These are phyloP conservation scores for Philereme transversata DNA, from an alignment of 2,888 invertebrate species.

Conservation along the genomic window DNA sequence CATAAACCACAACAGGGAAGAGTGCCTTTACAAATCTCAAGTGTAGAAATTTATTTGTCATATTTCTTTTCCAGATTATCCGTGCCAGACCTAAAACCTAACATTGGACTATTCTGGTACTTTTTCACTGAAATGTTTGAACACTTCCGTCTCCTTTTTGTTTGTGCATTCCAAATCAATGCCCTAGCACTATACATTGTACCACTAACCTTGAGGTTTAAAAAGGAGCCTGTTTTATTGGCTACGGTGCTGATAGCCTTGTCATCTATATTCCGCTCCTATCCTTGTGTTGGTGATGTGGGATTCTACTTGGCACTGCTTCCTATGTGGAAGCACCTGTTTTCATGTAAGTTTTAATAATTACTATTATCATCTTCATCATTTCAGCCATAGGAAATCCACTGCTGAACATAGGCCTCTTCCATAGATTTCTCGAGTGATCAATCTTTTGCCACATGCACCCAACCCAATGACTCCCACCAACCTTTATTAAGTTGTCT, in stretches of 20 bases:
- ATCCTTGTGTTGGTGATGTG: constrained; percentile 97
- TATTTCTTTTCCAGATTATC: constrained; percentile 86
- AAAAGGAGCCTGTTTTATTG: constrained; percentile 91
- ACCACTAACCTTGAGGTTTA: constrained; percentile 92
- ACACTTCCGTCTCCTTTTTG: constrained; percentile 97
- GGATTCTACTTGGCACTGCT: constrained; percentile 95
- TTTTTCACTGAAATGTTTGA: constrained; percentile 99
- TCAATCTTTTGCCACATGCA: no score
- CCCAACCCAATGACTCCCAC: no score
- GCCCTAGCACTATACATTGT: constrained; percentile 95
- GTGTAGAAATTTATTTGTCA: no score
- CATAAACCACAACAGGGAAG: no score
- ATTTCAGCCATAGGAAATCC: no score
- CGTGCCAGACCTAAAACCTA: constrained; percentile 97
- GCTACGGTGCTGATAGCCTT: constrained; percentile 92
- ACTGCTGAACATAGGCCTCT: no score
- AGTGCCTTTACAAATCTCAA: no score
- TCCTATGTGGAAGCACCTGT: constrained; percentile 95
- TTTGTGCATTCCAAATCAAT: constrained; percentile 98
- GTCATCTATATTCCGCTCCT: constrained; percentile 96
- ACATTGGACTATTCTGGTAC: constrained; percentile 99
- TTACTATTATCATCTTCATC: background rate
- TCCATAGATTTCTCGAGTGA: no score
- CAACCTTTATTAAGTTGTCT: no score
- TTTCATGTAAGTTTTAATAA: constrained; percentile 87